Conservation (phyloP, 2,113 vertebrate species). For the human region GRCh38 chr11:116136001-116136500, state of each 20-base stretch:
- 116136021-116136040: neutral
- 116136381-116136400: neutral
- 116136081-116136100: neutral
- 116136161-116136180: too few relatives aligned
- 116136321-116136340: neutral
- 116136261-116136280: neutral
- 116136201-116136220: neutral
- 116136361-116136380: neutral
- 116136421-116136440: neutral
- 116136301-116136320: neutral
- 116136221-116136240: neutral
- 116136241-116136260: neutral
- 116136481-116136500: neutral
- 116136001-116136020: neutral
- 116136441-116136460: neutral
- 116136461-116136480: neutral
- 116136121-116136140: neutral
- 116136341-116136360: neutral
- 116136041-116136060: neutral
- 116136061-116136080: neutral
- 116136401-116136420: neutral
- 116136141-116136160: neutral
- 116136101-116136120: neutral
- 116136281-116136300: neutral
- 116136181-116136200: neutral